phyloP scores from a whole-genome alignment of 1,140 invertebrate genomes.

The Penaeus indicus region DNA sequence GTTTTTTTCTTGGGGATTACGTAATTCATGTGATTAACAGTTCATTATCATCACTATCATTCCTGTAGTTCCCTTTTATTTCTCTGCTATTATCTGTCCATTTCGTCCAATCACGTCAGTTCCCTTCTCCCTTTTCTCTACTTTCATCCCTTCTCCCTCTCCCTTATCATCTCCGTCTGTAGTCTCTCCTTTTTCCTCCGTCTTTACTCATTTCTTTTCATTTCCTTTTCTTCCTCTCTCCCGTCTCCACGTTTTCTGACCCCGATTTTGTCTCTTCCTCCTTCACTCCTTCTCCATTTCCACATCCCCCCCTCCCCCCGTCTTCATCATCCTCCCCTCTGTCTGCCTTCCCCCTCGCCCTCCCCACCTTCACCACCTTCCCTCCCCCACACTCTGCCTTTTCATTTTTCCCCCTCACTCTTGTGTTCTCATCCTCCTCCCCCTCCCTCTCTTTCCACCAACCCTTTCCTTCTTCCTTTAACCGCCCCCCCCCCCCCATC shows the following conservation, averaged over 20 bases:
- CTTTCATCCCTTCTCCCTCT: not conserved
- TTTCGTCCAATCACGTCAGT: too few species aligned
- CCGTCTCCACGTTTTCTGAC: not conserved
- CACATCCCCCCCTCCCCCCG: not conserved
- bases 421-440: not conserved
- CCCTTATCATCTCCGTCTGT: not conserved
- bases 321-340: not conserved
- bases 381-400: not conserved
- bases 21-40: too few species aligned
- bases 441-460: not conserved
- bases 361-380: not conserved
- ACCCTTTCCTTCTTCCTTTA: not conserved
- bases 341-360: not conserved
- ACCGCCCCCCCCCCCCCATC: not conserved
- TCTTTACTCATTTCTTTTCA: not conserved
- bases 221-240: not conserved
- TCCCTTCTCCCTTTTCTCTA: not conserved
- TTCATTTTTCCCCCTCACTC: not conserved
- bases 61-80: too few species aligned
- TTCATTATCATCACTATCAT: too few species aligned
- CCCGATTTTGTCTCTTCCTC: not conserved
- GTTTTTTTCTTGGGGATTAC: too few species aligned
- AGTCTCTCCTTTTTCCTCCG: not conserved
- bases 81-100: too few species aligned
- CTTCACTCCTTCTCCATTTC: not conserved